These are phyloP conservation scores for Tadarida brasiliensis DNA, from an alignment of 2,797 vertebrate species.

Conservation along the genomic window DNA sequence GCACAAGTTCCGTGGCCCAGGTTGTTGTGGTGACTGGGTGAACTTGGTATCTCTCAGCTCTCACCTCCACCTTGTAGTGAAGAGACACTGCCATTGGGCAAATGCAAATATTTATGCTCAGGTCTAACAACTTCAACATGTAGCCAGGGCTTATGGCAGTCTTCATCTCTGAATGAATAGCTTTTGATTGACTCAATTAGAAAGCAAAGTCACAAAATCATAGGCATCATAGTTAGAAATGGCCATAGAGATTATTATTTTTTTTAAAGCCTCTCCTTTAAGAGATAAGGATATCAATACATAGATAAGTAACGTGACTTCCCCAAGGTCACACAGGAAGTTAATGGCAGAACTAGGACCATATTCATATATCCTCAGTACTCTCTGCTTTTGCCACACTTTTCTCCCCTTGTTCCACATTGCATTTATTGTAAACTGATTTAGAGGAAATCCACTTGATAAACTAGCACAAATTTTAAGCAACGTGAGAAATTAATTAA, in stretches of 20 bases:
- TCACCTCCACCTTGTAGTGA: not conserved
- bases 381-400: not conserved
- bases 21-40: not conserved
- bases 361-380: not conserved
- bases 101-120: slow-evolving; percentile 60
- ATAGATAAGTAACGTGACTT: slow-evolving; percentile 30
- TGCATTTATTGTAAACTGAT: not conserved
- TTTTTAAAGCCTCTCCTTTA: slow-evolving; percentile 49
- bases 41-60: not conserved
- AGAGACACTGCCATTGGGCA: not conserved
- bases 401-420: not conserved
- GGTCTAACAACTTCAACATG: slow-evolving; percentile 1
- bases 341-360: not conserved
- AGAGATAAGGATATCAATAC: slow-evolving; percentile 58
- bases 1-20: not conserved
- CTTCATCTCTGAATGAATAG: slow-evolving; percentile 1
- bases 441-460: not conserved
- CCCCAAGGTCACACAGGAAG: slow-evolving; percentile 29
- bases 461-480: not conserved
- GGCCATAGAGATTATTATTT: not conserved
- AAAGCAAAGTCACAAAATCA: slow-evolving; percentile 37
- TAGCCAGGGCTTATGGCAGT: not conserved
- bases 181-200: slow-evolving; percentile 45
- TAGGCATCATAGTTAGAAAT: slow-evolving; percentile 27
- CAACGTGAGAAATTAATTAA: not conserved